These are phyloP conservation scores for Podargus strigoides DNA, from an alignment of 2,797 vertebrate genomes.

Conservation along the genomic window DNA sequence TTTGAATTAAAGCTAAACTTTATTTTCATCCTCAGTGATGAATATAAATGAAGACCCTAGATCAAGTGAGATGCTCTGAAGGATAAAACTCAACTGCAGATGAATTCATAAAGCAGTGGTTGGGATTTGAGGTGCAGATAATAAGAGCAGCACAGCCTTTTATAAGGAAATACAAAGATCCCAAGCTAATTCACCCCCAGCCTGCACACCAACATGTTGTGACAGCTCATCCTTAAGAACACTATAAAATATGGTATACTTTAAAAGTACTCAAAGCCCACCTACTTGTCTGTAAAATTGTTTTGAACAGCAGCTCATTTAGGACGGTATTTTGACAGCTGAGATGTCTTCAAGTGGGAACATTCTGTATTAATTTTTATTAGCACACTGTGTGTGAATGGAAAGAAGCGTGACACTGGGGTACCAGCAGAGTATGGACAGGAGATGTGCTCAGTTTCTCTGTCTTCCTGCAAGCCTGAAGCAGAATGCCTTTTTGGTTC, in stretches of 20 bases:
- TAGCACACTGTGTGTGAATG: not conserved
- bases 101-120: not conserved
- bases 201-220: not conserved
- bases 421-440: not conserved
- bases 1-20: constrained; percentile 31
- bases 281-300: not conserved
- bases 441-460: not conserved
- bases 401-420: not conserved
- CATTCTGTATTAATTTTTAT: not conserved
- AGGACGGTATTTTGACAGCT: not conserved
- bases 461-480: not conserved
- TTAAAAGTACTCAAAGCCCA: not conserved
- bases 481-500: not conserved
- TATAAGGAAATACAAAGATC: not conserved
- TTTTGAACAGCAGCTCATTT: not conserved
- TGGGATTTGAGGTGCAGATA: not conserved
- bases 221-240: not conserved
- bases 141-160: not conserved
- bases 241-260: not conserved
- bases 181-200: not conserved
- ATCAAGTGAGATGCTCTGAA: constrained; percentile 20
- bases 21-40: constrained; percentile 12
- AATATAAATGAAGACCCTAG: constrained; percentile 30
- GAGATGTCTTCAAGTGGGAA: not conserved
- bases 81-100: not conserved